phyloP scores from a whole-genome alignment of 2,888 invertebrate species.

The Emmelina monodactyla region DNA sequence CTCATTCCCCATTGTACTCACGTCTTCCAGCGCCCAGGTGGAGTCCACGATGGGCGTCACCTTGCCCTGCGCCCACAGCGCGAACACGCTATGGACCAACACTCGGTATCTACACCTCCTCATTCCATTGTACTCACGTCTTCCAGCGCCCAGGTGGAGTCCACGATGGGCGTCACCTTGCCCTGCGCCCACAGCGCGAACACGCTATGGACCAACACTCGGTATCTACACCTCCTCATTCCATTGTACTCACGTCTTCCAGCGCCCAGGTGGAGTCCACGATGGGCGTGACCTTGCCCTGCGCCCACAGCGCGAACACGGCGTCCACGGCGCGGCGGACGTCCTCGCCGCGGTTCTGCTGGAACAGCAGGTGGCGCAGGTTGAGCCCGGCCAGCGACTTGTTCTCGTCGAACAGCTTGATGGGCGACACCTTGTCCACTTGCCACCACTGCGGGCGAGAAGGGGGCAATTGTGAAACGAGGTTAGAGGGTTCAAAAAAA shows the following conservation, averaged over 20 bases:
- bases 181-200: conserved; percentile 79
- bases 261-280: conserved; percentile 88
- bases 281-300: conserved; percentile 81
- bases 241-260: conserved; percentile 85
- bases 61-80: conserved; percentile 78
- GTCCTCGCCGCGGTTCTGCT: conserved; percentile 75
- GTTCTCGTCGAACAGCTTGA: conserved; percentile 90
- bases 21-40: conserved; percentile 87
- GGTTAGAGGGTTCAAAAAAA: conserved; percentile 10
- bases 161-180: conserved; percentile 82
- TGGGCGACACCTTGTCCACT: conserved; percentile 88
- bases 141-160: conserved; percentile 88
- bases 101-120: too few species aligned
- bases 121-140: too few species aligned
- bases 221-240: too few species aligned
- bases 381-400: conserved; percentile 84
- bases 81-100: conserved; percentile 77
- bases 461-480: background rate
- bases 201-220: conserved; percentile 77
- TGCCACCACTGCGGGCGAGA: conserved; percentile 84
- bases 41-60: conserved; percentile 86
- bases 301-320: conserved; percentile 78
- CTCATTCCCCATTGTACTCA: too few species aligned
- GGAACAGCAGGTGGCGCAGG: conserved; percentile 82
- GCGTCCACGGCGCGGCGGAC: conserved; percentile 75